These are phyloP conservation scores for Rhaphigaster nebulosa DNA, from an alignment of 2,888 invertebrate species.

Conservation along the genomic window DNA sequence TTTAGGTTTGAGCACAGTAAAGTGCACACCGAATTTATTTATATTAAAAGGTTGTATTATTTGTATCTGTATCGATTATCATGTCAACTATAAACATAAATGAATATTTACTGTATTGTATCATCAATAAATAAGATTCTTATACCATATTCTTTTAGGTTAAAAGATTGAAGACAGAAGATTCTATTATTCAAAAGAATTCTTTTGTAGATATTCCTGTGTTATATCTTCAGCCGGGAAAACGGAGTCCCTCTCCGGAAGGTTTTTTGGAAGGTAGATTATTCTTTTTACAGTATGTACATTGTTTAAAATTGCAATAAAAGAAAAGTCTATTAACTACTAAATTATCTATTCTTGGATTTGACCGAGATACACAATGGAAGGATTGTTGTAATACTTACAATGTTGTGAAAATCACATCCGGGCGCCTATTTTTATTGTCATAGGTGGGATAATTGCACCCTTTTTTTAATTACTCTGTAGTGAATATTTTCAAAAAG, in stretches of 20 bases:
- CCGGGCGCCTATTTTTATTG: too few species aligned
- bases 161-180: slow-evolving; percentile 4
- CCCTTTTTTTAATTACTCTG: too few species aligned
- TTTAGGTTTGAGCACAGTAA: neutral
- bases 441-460: too few species aligned
- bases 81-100: neutral
- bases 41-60: neutral
- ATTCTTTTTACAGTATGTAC: neutral
- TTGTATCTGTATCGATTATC: neutral
- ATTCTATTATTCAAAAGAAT: neutral
- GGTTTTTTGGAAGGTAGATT: neutral
- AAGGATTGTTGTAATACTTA: too few species aligned
- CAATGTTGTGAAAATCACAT: too few species aligned
- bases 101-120: neutral
- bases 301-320: neutral
- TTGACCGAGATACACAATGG: neutral
- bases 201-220: neutral
- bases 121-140: neutral
- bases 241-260: neutral
- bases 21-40: neutral
- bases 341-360: neutral
- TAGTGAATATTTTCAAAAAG: too few species aligned
- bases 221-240: neutral
- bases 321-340: neutral
- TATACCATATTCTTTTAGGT: neutral